A percentile compares a stretch with the other conserved stretches of the same genome.
These are phyloP conservation scores for Palythoa heliodiscus DNA, from an alignment of 92 coral and sea anemone species.

Conservation along the genomic window DNA sequence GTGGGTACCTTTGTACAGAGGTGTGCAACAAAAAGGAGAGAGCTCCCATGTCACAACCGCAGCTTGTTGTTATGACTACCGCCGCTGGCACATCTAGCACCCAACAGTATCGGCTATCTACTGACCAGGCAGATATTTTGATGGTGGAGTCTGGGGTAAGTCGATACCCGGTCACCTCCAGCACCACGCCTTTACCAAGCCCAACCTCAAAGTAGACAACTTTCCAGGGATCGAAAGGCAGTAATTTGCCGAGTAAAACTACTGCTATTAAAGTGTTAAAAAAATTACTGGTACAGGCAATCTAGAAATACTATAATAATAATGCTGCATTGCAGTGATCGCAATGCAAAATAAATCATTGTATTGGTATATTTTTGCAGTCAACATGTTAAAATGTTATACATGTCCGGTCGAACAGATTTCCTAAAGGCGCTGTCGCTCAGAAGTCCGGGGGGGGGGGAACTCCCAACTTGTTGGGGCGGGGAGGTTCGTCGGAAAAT, in stretches of 20 bases:
- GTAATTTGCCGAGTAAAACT: neutral
- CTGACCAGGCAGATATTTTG: neutral
- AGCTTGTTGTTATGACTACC: slow-evolving; percentile 16
- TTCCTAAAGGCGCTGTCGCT: no score
- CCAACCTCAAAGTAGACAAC: slow-evolving; percentile 1
- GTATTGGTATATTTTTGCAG: no score
- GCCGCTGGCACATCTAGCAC: neutral
- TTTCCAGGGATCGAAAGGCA: neutral
- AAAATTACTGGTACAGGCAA: no score
- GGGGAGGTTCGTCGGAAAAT: no score
- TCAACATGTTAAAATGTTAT: no score
- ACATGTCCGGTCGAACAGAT: no score
- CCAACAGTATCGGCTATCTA: neutral
- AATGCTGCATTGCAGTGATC: no score
- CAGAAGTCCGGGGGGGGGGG: no score
- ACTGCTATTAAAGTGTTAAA: neutral
- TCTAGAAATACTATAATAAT: no score
- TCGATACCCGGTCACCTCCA: slow-evolving; percentile 14
- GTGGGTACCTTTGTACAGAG: slow-evolving; percentile 36
- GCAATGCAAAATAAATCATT: no score
- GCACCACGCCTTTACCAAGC: slow-evolving; percentile 10
- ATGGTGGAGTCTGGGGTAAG: neutral
- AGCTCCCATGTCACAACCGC: neutral
- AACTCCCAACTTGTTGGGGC: no score
- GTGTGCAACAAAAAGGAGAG: slow-evolving; percentile 39